Evolutionary conservation across 2,113 vertebrate species (phyloP).

Genomic region (Megaceryle torquata): DNA sequence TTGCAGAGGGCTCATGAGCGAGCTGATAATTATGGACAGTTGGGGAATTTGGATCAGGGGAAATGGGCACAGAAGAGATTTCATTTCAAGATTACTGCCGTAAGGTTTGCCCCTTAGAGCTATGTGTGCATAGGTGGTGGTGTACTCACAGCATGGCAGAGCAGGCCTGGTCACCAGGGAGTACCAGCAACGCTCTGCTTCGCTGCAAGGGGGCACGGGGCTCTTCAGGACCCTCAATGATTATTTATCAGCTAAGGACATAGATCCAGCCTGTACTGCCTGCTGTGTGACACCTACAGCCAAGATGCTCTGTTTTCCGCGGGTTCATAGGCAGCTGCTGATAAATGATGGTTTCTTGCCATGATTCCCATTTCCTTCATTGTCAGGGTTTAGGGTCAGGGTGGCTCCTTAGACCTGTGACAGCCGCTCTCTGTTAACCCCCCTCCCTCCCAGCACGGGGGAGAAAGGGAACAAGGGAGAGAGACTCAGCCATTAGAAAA

Average conservation of each 20-base stretch:
- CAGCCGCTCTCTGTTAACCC: too few species aligned
- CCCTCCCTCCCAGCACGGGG: too few species aligned
- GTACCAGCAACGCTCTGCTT: not conserved
- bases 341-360: not conserved
- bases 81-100: not conserved
- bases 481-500: too few species aligned
- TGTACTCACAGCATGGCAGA: not conserved
- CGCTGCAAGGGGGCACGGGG: not conserved
- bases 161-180: not conserved
- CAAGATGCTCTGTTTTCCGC: fast-evolving
- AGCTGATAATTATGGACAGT: too few species aligned
- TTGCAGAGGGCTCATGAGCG: too few species aligned
- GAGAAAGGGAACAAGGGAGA: too few species aligned
- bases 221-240: not conserved
- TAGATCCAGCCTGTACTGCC: not conserved
- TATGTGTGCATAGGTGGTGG: not conserved
- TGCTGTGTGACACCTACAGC: not conserved
- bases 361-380: not conserved
- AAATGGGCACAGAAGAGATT: not conserved
- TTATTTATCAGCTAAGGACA: not conserved
- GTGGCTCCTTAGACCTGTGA: too few species aligned
- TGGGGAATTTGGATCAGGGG: not conserved
- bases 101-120: not conserved
- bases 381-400: too few species aligned
- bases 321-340: not conserved